Base-by-base conservation (phyloP, 2,113 vertebrate species). In the Alouatta palliata region DNA sequence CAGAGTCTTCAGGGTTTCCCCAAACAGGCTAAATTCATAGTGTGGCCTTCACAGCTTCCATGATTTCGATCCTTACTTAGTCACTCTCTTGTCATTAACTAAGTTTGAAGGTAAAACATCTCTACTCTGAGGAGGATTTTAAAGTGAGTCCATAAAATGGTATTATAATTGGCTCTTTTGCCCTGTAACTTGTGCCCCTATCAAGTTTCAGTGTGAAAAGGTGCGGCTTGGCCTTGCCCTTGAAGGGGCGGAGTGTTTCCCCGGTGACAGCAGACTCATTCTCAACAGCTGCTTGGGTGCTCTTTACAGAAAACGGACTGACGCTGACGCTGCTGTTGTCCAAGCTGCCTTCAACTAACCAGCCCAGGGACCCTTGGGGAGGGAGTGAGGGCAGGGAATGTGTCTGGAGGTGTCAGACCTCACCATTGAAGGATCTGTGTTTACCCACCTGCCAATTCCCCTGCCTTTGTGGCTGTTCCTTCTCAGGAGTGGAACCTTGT, bases 321-420 rank as follows among this genome's bases (percentile, higher is more conserved):
- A 25, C 0, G 5, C 35, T 2, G 19, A 4, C 1, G 3, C 12
- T 71, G 9, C 19, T 23, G 6, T 6, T 2, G 5, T 16, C 23
- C n/a, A 23, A 7, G n/a, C 12, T 11, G 23, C 43, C 7, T 6
- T 47, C 12, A 20, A 3, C 16, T n/a, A 2, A 0, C 1, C 2
- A n/a, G 8, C 11, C 0, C 23, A 40, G 6, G 35, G 61, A 17
- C 12, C 1, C 54, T 25, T 8, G 8, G 0, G 0, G 13, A 86
- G 45, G 8, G 8, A 0, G 56, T 21, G 4, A 5, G 64, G 4
- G 27, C 30, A 9, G 52, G 27, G 20, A 77, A 14, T 0, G 7
- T 23, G 16, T 90, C 47, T 70, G 35, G 25, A 89, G 21, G 21
- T 21, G 8, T 43, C 17, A 3, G 25, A 37, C 14, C 3, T 73